Evolutionary conservation across 2,797 vertebrate genomes (phyloP).

Genomic region (Sebastes hopkinsi): DNA sequence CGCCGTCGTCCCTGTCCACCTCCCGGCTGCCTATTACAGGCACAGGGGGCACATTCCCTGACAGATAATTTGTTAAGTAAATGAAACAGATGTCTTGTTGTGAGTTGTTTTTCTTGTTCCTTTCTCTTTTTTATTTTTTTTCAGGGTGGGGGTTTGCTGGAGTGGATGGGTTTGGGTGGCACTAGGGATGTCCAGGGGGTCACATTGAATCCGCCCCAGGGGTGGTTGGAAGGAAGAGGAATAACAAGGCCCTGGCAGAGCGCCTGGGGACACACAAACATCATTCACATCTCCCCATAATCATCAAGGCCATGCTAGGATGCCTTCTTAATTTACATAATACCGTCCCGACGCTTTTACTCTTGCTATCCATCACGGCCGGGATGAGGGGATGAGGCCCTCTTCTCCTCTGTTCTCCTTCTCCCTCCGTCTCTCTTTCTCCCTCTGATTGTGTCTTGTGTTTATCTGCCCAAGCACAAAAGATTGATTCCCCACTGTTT

Average conservation of each 20-base stretch:
- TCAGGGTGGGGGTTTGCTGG: neutral
- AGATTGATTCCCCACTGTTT: conserved; percentile 89
- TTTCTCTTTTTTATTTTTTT: neutral
- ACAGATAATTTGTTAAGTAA: conserved; percentile 83
- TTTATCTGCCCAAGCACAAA: conserved; percentile 88
- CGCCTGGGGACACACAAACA: conserved; percentile 86
- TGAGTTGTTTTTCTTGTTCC: conserved; percentile 24
- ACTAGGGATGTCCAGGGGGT: conserved; percentile 83
- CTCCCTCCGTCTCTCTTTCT: conserved; percentile 49
- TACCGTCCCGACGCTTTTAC: conserved; percentile 90
- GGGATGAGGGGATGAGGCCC: conserved; percentile 73
- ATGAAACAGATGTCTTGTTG: conserved; percentile 84
- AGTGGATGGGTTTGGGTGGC: conserved; percentile 24
- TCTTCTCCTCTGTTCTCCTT: conserved; percentile 62
- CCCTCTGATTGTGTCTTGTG: conserved; percentile 81
- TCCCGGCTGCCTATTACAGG: conserved; percentile 69
- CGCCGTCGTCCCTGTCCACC: conserved; percentile 25
- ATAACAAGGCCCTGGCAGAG: conserved; percentile 87
- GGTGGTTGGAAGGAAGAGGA: conserved; percentile 91
- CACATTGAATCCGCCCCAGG: conserved; percentile 89
- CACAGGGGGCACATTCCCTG: conserved; percentile 55
- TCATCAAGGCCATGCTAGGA: conserved; percentile 92
- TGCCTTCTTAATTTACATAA: conserved; percentile 96
- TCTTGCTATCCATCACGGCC: conserved; percentile 90
- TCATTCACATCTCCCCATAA: conserved; percentile 90